Evolutionary conservation across 2,888 invertebrate genomes (phyloP), one percentile per base, ranked within the genome.

Genomic region (Parasteatoda lunata): DNA sequence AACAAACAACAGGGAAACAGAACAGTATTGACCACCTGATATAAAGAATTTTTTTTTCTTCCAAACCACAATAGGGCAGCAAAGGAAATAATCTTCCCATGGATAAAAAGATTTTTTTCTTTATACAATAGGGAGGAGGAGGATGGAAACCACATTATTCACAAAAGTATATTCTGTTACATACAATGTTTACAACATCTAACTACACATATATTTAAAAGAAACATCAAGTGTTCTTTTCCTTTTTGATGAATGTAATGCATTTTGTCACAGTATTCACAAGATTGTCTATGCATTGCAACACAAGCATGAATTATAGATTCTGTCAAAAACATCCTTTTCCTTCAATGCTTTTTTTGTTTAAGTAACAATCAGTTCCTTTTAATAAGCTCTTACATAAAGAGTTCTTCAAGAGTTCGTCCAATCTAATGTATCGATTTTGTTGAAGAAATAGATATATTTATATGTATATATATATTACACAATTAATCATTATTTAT

Each of bases 201-300:
- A 84, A n/a, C 84, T 84, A 84, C 69, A 79, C 73, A 84, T 75
- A 77, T 8, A 73, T 13, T 84, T 78, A 77, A 84, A 84, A 75
- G 68, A 73, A 70, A 84, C 30, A 9, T 73, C 68, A 68, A 11
- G 47, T 49, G 5, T 69, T 69, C 45, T 69, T 69, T 69, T 45
- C 11, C 8, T 8, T 8, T 30, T 59, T 47, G 9, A 13, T 59
- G 59, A 64, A 47, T 75, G 59, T 49, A 51, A 77, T 78, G 78
- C 78, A 78, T 52, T 70, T 52, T 7, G 54, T 30, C 72, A 72
- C 51, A 84, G 65, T 64, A 71, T 84, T 75, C 84, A 78, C 84
- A 64, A 79, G 84, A 84, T 84, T 84, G 84, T 84, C 84, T 84
- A 79, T 84, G 84, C 84, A 79, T 65, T 81, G 73, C 73, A 78